These are phyloP conservation scores for Eurystomus gularis DNA, from an alignment of 2,113 vertebrate genomes.

Conservation along the genomic window DNA sequence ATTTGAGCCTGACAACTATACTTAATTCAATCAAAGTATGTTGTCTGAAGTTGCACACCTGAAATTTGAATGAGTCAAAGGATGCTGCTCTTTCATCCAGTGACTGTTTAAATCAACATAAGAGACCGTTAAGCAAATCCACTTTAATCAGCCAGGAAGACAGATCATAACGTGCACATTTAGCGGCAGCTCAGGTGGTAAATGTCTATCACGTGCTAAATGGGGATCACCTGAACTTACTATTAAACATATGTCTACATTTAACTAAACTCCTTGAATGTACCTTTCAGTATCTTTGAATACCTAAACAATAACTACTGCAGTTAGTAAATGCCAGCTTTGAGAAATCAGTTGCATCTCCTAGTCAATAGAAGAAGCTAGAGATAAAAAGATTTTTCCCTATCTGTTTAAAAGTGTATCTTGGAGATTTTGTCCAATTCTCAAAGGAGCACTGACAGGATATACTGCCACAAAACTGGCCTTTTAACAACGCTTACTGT, in stretches of 20 bases:
- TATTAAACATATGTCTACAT: background rate
- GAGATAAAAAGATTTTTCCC: background rate
- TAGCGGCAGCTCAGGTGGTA: background rate
- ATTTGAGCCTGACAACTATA: background rate
- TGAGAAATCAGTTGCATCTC: background rate
- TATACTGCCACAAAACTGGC: background rate
- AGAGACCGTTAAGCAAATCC: background rate
- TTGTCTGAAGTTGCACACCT: background rate
- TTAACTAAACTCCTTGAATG: background rate
- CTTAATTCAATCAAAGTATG: background rate
- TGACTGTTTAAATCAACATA: background rate
- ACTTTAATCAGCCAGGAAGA: background rate
- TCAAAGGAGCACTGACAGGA: background rate
- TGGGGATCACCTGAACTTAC: background rate
- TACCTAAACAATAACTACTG: background rate
- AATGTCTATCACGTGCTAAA: background rate
- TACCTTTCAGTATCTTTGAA: background rate
- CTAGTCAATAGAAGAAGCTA: background rate
- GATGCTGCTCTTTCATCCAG: background rate
- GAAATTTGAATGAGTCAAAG: background rate
- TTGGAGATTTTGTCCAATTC: background rate
- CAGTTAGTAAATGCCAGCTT: background rate
- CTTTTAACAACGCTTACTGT: background rate
- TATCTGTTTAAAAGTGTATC: background rate
- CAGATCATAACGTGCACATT: rapidly evolving